Evolutionary conservation across 2,113 vertebrate species (phyloP).

Genomic region (Myiagra hebetior): DNA sequence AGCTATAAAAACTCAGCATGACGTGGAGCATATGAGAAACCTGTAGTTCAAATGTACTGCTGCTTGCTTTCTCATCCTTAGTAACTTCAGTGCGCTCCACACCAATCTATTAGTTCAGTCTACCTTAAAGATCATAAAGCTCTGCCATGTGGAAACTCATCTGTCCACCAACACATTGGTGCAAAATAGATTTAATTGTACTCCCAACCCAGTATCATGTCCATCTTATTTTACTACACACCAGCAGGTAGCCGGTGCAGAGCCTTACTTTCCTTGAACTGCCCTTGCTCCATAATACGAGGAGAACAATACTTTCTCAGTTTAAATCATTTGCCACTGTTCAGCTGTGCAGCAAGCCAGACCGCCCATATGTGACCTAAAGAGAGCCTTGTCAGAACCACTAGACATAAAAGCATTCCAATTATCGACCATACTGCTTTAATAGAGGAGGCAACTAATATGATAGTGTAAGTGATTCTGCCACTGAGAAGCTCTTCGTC

Average conservation of each 20-base stretch:
- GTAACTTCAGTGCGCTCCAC: slow-evolving; percentile 81
- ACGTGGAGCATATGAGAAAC: slow-evolving; percentile 86
- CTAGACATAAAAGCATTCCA: slow-evolving; percentile 90
- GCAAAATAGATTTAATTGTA: slow-evolving; percentile 91
- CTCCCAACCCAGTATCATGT: slow-evolving; percentile 81
- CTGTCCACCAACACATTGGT: slow-evolving; percentile 81
- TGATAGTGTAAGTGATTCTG: slow-evolving; percentile 81
- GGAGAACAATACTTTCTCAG: slow-evolving; percentile 82
- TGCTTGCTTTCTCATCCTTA: slow-evolving; percentile 86
- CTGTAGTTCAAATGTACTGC: slow-evolving; percentile 88
- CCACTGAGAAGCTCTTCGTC: slow-evolving; percentile 79
- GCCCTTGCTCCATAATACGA: slow-evolving; percentile 77
- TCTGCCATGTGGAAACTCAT: slow-evolving; percentile 86
- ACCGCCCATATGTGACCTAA: slow-evolving; percentile 85
- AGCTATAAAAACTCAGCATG: slow-evolving; percentile 93
- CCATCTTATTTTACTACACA: slow-evolving; percentile 83
- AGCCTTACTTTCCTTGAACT: slow-evolving; percentile 85
- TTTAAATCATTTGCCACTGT: slow-evolving; percentile 93
- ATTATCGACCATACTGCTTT: slow-evolving; percentile 87
- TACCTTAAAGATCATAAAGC: slow-evolving; percentile 88
- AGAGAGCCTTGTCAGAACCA: slow-evolving; percentile 87
- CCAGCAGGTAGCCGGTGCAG: slow-evolving; percentile 79
- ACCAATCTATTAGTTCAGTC: slow-evolving; percentile 87
- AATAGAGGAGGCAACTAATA: slow-evolving; percentile 82
- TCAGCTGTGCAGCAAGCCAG: slow-evolving; percentile 84